Conservation (phyloP, 2,888 invertebrate species). For the Malthinus flaveolus region DNA sequence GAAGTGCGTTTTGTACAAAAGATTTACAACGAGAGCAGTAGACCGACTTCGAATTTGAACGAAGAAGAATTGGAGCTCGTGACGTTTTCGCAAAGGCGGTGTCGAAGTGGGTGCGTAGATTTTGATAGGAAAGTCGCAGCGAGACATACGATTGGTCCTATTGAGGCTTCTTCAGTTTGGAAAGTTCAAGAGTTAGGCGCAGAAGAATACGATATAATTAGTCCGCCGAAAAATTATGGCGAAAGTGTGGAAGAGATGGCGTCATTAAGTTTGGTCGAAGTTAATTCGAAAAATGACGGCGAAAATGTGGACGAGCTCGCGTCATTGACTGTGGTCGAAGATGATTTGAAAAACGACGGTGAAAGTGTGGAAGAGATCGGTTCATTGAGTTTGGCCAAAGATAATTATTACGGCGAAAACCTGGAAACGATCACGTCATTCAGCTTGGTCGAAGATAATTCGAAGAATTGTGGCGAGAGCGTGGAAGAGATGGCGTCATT, state of each 20-base stretch:
- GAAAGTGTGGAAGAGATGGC: background rate
- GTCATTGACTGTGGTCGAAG: too few relatives aligned
- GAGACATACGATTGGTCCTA: background rate
- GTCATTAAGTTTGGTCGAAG: slow-evolving; percentile 7
- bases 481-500: slow-evolving; percentile 4
- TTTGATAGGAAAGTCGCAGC: slow-evolving; percentile 2
- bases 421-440: too few relatives aligned
- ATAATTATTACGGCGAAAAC: background rate
- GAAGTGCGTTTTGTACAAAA: slow-evolving; percentile 10
- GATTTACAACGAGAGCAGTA: background rate
- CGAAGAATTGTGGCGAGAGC: background rate
- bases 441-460: too few relatives aligned
- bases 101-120: slow-evolving; percentile 9
- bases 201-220: too few relatives aligned
- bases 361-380: too few relatives aligned
- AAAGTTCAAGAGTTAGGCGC: too few relatives aligned
- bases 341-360: too few relatives aligned
- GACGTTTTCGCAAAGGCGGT: slow-evolving; percentile 35
- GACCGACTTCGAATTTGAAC: slow-evolving; percentile 42
- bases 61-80: slow-evolving; percentile 42
- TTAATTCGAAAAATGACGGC: background rate
- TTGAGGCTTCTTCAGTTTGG: background rate
- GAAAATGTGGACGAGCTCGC: background rate
- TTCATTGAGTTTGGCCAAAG: too few relatives aligned
- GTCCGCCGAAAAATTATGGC: background rate